These are phyloP conservation scores for Synergus itoensis DNA, from an alignment of 2,888 invertebrate genomes.

Conservation along the genomic window DNA sequence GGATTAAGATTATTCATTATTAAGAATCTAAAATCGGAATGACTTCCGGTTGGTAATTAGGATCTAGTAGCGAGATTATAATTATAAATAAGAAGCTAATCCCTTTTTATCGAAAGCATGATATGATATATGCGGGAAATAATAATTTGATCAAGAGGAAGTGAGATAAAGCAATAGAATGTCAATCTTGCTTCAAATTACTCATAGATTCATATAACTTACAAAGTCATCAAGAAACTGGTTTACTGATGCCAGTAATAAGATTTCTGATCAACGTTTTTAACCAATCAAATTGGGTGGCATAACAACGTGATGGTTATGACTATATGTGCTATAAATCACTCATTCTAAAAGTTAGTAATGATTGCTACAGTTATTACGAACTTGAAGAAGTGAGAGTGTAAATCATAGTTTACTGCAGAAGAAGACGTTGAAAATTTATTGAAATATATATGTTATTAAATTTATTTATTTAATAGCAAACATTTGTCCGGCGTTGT, in stretches of 20 bases:
- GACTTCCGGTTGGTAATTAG: too few relatives aligned
- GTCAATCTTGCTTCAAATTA: neutral
- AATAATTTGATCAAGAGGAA: too few relatives aligned
- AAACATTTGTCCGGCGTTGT: too few relatives aligned
- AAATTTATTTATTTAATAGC: too few relatives aligned
- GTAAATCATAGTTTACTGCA: conserved; percentile 26
- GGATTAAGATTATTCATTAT: too few relatives aligned
- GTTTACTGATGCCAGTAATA: neutral
- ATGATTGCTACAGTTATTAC: conserved; percentile 35
- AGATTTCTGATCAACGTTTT: conserved; percentile 7
- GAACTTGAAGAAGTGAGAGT: conserved; percentile 20
- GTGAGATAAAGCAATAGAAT: neutral
- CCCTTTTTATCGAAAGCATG: too few relatives aligned
- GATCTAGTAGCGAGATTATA: too few relatives aligned
- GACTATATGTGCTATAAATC: conserved; percentile 8
- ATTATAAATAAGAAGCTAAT: too few relatives aligned
- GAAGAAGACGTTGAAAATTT: conserved; percentile 19
- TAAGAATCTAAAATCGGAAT: too few relatives aligned
- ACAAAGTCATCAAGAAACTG: neutral
- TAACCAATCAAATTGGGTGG: neutral
- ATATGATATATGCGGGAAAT: too few relatives aligned
- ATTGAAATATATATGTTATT: neutral
- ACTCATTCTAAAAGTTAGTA: conserved; percentile 16
- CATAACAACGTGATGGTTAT: conserved; percentile 14
- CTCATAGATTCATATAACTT: neutral